These are phyloP conservation scores for Merodon equestris DNA, from an alignment of 2,888 invertebrate species.

Conservation along the genomic window DNA sequence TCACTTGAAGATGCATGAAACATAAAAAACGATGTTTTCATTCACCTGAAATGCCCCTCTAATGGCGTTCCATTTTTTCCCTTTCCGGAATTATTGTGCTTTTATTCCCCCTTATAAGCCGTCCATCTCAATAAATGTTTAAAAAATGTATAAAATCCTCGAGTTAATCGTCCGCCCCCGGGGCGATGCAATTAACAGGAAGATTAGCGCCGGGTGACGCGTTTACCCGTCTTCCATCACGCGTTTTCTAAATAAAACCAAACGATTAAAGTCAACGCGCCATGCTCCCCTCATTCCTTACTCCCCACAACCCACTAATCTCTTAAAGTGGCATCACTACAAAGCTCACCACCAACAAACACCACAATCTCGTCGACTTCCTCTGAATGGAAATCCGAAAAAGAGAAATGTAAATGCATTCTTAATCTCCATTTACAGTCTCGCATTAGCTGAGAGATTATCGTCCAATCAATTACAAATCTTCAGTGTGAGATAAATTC, in stretches of 20 bases:
- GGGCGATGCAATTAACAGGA: no score
- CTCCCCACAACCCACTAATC: conserved; percentile 19
- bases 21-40: no score
- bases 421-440: conserved; percentile 57
- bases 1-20: no score
- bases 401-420: conserved; percentile 49
- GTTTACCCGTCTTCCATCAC: neutral
- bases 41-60: no score
- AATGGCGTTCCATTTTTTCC: no score
- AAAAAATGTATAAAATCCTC: no score
- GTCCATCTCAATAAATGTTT: no score
- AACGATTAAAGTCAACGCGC: conserved; percentile 33
- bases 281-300: no score
- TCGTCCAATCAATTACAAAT: conserved; percentile 63
- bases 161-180: no score
- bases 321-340: conserved; percentile 16
- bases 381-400: conserved; percentile 12
- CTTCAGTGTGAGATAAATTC: conserved; percentile 44
- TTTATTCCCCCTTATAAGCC: no score
- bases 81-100: no score
- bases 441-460: conserved; percentile 50
- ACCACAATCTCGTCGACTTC: conserved; percentile 20
- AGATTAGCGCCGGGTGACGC: no score
- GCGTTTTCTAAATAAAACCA: conserved; percentile 29
- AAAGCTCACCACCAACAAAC: conserved; percentile 6